Base-by-base conservation (phyloP, 2,797 vertebrate genomes). In the Tauraco hartlaubi region DNA sequence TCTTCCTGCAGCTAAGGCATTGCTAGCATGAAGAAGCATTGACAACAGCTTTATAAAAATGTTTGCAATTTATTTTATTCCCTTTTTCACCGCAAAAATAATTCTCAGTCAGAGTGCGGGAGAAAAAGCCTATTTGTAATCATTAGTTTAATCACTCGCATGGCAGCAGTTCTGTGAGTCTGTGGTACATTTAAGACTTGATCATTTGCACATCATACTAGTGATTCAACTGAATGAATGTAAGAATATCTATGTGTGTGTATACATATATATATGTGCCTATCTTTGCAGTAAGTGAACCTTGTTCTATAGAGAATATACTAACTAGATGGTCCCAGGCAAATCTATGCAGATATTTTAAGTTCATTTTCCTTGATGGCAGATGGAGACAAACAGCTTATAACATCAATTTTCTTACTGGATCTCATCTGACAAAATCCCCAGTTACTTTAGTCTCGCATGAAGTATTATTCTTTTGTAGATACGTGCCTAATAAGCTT, bases 361-460 rank as follows among this genome's bases (percentile, higher is more conserved):
- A 90, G 63, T 56, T 94, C 19, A 55, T 85, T 80, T 81, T 82
- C 6, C 61, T 66, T 82, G 82, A 95, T 93, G 75, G 88, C 64
- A 94, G 77, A 87, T 68, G 83, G 67, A 94, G 66, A 93, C 61
- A 92, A 93, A 93, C 69, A 87, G 28, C n/a, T 94, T 92, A 68
- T 73, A 84, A 81, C 56, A 73, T 82, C 79, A 78, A 73, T 92
- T 94, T 96, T 92, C 56, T 82, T 89, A 85, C 35, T 91, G 75
- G 67, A 89, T 91, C 85, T 97, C 80, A 91, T 94, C 77, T 94
- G 88, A 93, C 33, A 87, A 94, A 96, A 92, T 93, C 83, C 83
- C 61, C 0, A 12, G 74, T 89, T 89, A 77, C 85, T 92, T 90
- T 61, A 35, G 15, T 83, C 56, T 93, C 0, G 0, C 61, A 72